phyloP scores from a whole-genome alignment of 2,113 vertebrate species.

The Peromyscus californicus region DNA sequence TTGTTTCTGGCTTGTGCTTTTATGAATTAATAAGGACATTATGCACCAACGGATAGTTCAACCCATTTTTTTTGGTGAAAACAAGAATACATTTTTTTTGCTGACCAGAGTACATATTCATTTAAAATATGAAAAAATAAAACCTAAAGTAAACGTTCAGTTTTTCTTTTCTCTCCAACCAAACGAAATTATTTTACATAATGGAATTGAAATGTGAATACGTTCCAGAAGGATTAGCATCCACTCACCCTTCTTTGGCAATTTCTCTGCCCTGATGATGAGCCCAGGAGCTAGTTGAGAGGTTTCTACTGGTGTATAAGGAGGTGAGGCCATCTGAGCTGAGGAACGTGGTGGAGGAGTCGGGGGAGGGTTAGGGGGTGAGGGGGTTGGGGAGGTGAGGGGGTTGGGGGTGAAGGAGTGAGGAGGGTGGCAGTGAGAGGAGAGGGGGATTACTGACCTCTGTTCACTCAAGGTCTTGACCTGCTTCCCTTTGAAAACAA shows the following conservation, averaged over 20 bases:
- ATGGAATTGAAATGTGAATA: constrained; percentile 24
- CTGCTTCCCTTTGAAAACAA: constrained; percentile 56
- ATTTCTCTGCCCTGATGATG: constrained; percentile 31
- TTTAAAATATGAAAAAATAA: constrained; percentile 49
- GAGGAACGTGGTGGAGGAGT: neutral
- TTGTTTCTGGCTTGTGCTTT: constrained; percentile 7
- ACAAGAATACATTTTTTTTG: constrained; percentile 27
- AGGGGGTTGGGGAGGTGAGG: neutral
- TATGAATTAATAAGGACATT: constrained; percentile 6
- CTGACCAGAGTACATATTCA: neutral
- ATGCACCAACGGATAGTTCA: neutral
- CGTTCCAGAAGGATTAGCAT: constrained; percentile 41
- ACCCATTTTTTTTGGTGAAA: constrained; percentile 28
- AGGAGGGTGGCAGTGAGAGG: neutral
- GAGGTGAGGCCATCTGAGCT: neutral
- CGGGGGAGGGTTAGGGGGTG: neutral
- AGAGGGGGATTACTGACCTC: neutral
- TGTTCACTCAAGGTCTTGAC: neutral
- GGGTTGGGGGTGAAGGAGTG: neutral
- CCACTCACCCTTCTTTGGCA: neutral
- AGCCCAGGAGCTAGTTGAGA: constrained; percentile 24
- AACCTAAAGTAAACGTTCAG: neutral
- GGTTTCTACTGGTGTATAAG: neutral
- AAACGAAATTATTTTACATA: constrained; percentile 7
- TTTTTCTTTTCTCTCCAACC: constrained; percentile 38